Base-by-base conservation (phyloP, 2,113 vertebrate species). In the Python bivittatus region DNA sequence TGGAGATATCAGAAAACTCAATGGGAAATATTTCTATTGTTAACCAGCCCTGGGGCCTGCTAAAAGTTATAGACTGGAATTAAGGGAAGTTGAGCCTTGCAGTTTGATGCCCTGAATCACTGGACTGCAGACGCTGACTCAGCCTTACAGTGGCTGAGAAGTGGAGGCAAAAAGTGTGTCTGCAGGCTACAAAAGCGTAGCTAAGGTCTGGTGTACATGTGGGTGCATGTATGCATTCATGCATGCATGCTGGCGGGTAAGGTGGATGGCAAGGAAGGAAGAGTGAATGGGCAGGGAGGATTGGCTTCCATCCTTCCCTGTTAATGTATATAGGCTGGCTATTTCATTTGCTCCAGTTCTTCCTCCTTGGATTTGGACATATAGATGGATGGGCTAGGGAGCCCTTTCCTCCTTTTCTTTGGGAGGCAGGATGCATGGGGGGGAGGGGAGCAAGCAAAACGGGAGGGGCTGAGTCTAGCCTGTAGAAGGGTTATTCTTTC, bases 101-200 rank as follows among this genome's bases (percentile, higher is more conserved):
- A 64, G 12, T 61, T 84, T 38, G 23, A 64, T 15, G n/a, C 48
- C 1, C 3, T 92, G 91, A 92, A 57, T 92, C 91, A 85, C 57
- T 54, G 91, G 88, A 44, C 57, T 58, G 61, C 91, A 92, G 91
- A 92, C 88, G 13, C 72, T 92, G 91, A 92, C 72, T 89, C 91
- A 92, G 12, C 57, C 84, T 88, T 68, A 44, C 68, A 54, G 56
- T 48, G 12, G 42, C 29, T n/a, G 22, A 89, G 91, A 53, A 84
- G 23, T 42, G 12, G 42, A 53, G 44, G 29, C 38, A 23, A 48
- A 17, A 86, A n/a, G 23, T 42, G 17, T 87, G 85, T 7, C 91
- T 79, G 25, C 53, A 48, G 53, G 86, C 53, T n/a, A 57, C 10
- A 72, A 48, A 57, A 29, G 48, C 42, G 27, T n/a, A 88, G 9